These are phyloP conservation scores for Penaeus chinensis DNA, from an alignment of 1,140 invertebrate genomes.

Conservation along the genomic window DNA sequence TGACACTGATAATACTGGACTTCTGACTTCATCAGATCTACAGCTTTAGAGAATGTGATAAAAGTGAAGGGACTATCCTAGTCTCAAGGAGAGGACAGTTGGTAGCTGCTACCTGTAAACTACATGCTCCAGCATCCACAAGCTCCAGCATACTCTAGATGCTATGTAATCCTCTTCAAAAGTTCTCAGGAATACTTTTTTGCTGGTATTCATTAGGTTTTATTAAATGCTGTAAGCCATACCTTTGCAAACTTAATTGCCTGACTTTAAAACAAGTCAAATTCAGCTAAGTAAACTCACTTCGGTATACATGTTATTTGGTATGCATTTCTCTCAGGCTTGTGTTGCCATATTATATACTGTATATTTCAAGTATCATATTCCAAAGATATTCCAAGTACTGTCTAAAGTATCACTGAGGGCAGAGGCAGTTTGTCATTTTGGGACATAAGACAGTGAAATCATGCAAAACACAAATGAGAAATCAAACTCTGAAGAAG, in stretches of 20 bases:
- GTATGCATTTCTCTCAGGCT: conserved; percentile 18
- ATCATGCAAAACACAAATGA: conserved; percentile 26
- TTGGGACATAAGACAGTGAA: conserved; percentile 3
- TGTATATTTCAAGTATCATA: no score
- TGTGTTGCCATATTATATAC: conserved; percentile 18
- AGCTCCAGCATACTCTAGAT: conserved; percentile 30
- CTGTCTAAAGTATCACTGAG: conserved; percentile 51
- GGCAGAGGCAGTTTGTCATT: conserved; percentile 34
- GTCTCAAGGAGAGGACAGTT: neutral
- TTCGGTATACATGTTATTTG: conserved; percentile 37
- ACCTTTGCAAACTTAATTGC: conserved; percentile 41
- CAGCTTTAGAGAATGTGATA: conserved; percentile 23
- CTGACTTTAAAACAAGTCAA: conserved; percentile 59
- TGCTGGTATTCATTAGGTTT: conserved; percentile 31
- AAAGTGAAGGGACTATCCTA: neutral
- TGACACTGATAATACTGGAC: conserved; percentile 34
- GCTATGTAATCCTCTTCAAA: conserved; percentile 10
- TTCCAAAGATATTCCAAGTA: neutral
- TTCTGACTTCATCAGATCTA: conserved; percentile 27
- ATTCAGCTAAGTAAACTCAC: conserved; percentile 37
- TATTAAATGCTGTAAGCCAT: conserved; percentile 38
- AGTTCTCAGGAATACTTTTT: conserved; percentile 4
- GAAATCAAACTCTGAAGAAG: conserved; percentile 20
- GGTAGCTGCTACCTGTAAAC: conserved; percentile 43
- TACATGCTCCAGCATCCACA: conserved; percentile 40